Base-by-base conservation (phyloP, 2,888 invertebrate species). In the Neocrepidodera transversa region DNA sequence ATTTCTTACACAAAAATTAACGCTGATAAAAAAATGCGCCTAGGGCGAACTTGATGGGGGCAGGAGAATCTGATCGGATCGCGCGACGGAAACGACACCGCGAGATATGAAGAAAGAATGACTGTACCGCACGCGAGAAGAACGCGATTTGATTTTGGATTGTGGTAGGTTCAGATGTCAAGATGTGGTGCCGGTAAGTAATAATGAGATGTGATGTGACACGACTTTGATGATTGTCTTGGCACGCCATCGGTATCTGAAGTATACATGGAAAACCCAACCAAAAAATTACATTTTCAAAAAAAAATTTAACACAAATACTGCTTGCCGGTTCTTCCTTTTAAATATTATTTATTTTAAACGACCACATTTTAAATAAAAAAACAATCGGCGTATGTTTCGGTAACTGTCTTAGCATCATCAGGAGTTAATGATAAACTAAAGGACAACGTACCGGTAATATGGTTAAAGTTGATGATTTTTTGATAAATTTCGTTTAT, bases 101-200 rank as follows among this genome's bases (percentile, higher is more conserved):
- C 32, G 48, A 47, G 40, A 13, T 42, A 42, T 23, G 6, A 20
- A 42, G 20, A 17, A 45, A 32, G 48, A 13, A 32, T 40, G 32
- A 38, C 30, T 32, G 51, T 38, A 51, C 57, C 42, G 43, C 36
- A 42, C 50, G 49, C 59, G 49, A 49, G 56, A 50, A 50, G 56
- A 57, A 35, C 26, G 48, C 58, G 35, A 53, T 53, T 53, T 56
- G 56, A 57, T 52, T 49, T 48, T 36, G 38, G 59, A 45, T 62
- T 57, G 62, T 51, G 49, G 62, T 59, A 56, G 62, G 59, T 50
- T 62, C 51, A 23, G 61, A 49, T 35, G 53, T 53, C 43, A 43
- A 42, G 50, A 32, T 35, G 40, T 32, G 20, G 52, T 43, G 51
- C 13, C 26, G 53, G 18, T 43, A 53, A 48, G 48, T 14, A 13